A percentile compares a stretch with the other conserved stretches of the same genome.
These are phyloP conservation scores for Lasioglossum calceatum DNA, from an alignment of 2,888 invertebrate genomes.

Conservation along the genomic window DNA sequence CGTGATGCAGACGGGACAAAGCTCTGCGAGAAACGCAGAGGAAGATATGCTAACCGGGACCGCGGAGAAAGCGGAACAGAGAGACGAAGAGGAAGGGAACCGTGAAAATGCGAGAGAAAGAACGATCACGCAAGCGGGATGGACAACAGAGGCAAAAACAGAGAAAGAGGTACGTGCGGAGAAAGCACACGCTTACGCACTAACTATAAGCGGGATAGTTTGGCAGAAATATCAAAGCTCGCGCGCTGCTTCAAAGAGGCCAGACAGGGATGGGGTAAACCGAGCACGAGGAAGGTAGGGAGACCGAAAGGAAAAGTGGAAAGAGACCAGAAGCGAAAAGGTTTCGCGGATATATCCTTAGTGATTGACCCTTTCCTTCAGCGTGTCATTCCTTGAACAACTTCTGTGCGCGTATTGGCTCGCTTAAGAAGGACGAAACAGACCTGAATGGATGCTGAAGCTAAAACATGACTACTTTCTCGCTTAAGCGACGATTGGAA, in stretches of 20 bases:
- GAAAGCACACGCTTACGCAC: slow-evolving; percentile 62
- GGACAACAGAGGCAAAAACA: slow-evolving; percentile 6
- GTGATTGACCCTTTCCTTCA: slow-evolving; percentile 72
- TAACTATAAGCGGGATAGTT: slow-evolving; percentile 77
- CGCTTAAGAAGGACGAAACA: not conserved
- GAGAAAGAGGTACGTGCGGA: slow-evolving; percentile 26
- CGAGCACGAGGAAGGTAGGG: slow-evolving; percentile 47
- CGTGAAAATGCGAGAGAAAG: slow-evolving; percentile 23
- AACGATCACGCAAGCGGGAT: slow-evolving; percentile 46
- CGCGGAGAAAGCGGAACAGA: slow-evolving; percentile 18
- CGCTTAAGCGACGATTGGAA: not conserved
- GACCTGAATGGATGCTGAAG: not conserved
- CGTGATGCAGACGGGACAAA: slow-evolving; percentile 56
- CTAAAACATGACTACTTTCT: not conserved
- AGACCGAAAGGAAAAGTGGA: slow-evolving; percentile 40
- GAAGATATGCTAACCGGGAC: slow-evolving; percentile 22
- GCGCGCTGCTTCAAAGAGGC: slow-evolving; percentile 78
- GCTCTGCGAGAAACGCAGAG: slow-evolving; percentile 62
- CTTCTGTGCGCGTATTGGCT: slow-evolving; percentile 57
- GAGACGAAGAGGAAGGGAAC: slow-evolving; percentile 38
- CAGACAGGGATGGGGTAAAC: slow-evolving; percentile 45
- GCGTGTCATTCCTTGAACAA: slow-evolving; percentile 65
- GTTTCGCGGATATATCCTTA: slow-evolving; percentile 66
- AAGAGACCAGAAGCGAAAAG: slow-evolving; percentile 61
- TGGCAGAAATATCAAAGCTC: slow-evolving; percentile 82